These are phyloP conservation scores for Drosophila serrata DNA, from an alignment of 1,140 invertebrate species.

Conservation along the genomic window DNA sequence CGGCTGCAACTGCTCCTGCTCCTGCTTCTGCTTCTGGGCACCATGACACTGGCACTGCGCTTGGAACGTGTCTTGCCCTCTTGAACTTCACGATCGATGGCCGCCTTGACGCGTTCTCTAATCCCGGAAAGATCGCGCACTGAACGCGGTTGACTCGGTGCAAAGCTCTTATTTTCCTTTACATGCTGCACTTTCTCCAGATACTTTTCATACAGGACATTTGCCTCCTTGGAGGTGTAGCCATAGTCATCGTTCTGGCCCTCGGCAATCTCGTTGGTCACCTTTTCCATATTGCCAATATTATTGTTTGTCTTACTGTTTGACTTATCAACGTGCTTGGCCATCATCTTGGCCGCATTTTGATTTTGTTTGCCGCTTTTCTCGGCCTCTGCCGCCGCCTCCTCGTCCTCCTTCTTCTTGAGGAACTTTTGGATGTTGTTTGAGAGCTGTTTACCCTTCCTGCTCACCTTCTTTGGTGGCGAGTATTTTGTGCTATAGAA, in stretches of 20 bases:
- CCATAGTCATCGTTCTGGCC: conserved; percentile 93
- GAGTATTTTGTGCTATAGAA: conserved; percentile 92
- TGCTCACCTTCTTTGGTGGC: conserved; percentile 92
- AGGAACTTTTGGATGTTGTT: conserved; percentile 93
- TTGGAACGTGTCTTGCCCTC: conserved; percentile 86
- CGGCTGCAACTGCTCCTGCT: not conserved
- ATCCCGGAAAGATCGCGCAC: conserved; percentile 87
- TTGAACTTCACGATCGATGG: conserved; percentile 89
- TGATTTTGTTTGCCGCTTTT: conserved; percentile 88
- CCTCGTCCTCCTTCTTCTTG: conserved; percentile 92
- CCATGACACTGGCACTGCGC: not conserved
- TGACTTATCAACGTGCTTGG: conserved; percentile 90
- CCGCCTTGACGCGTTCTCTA: conserved; percentile 90
- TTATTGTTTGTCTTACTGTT: conserved; percentile 89
- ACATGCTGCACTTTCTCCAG: conserved; percentile 89
- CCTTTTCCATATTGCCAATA: conserved; percentile 88
- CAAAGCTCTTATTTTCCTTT: conserved; percentile 74
- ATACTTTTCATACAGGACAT: conserved; percentile 92
- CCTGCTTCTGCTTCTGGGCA: not conserved
- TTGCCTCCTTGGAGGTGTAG: conserved; percentile 93
- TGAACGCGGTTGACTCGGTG: conserved; percentile 60
- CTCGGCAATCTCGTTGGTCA: conserved; percentile 84
- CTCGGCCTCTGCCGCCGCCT: conserved; percentile 90
- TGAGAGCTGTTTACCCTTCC: conserved; percentile 88
- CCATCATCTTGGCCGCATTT: conserved; percentile 89